Evolutionary conservation across 2,888 invertebrate genomes (phyloP).

Genomic region (Glomeris marginata): DNA sequence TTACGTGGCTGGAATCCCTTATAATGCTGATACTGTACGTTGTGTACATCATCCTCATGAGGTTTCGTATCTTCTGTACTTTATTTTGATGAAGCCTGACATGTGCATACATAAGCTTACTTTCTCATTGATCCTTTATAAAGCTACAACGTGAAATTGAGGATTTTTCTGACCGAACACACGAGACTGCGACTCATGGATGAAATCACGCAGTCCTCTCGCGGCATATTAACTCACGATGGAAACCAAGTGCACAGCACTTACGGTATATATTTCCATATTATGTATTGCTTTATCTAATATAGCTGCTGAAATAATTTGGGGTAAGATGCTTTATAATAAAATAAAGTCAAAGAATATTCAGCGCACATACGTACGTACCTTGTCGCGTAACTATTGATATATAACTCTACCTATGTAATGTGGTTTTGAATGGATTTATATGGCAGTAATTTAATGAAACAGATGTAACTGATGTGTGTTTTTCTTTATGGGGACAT

Average conservation of each 20-base stretch:
- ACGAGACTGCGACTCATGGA: slow-evolving; percentile 11
- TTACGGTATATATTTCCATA: slow-evolving; percentile 15
- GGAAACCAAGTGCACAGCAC: slow-evolving; percentile 16
- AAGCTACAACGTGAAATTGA: slow-evolving; percentile 16
- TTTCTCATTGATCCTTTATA: background rate
- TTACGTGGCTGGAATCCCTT: slow-evolving; percentile 29
- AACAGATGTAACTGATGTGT: no score
- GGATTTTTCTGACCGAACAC: slow-evolving; percentile 5
- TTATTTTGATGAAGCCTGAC: slow-evolving; percentile 1
- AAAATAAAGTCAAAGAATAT: no score
- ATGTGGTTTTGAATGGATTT: no score
- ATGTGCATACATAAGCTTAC: background rate
- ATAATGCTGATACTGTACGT: slow-evolving; percentile 28
- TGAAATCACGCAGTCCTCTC: slow-evolving; percentile 10
- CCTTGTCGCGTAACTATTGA: no score
- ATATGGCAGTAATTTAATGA: no score
- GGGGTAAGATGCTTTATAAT: no score
- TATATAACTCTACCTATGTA: no score
- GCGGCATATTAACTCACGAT: slow-evolving; percentile 17
- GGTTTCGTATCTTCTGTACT: slow-evolving; percentile 15
- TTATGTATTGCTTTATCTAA: no score
- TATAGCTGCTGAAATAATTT: no score
- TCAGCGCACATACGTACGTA: no score
- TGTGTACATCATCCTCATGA: slow-evolving; percentile 27
- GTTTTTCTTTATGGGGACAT: no score